phyloP scores from a whole-genome alignment of 2,113 vertebrate genomes.

The Rallus limicola region DNA sequence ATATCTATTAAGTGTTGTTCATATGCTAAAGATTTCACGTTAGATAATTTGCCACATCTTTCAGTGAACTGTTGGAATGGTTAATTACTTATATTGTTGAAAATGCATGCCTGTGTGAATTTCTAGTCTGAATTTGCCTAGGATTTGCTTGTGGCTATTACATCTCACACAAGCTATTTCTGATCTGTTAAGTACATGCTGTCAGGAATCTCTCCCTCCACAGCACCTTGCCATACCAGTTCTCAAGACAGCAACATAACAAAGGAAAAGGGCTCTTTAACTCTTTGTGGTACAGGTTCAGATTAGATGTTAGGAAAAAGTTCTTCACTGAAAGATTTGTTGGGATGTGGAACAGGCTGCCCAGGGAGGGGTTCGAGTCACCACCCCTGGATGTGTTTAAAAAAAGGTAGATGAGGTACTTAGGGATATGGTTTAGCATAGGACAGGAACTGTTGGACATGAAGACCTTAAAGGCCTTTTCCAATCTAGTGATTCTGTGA shows the following conservation, averaged over 20 bases:
- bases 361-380: no score
- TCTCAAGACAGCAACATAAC: not conserved
- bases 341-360: no score
- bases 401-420: no score
- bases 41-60: not conserved
- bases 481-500: no score
- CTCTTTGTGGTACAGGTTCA: not conserved
- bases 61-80: not conserved
- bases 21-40: not conserved
- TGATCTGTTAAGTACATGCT: not conserved
- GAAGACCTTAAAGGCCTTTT: no score
- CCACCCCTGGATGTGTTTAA: no score
- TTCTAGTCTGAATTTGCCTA: conserved; percentile 8
- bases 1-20: not conserved
- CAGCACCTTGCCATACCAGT: not conserved
- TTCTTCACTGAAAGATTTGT: no score
- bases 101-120: not conserved
- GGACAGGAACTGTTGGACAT: no score
- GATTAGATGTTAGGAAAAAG: no score
- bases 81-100: not conserved
- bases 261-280: not conserved
- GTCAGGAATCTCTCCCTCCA: not conserved
- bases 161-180: not conserved
- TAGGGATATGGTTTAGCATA: no score
- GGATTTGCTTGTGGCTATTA: conserved; percentile 4